Base-by-base conservation (phyloP, 2,888 invertebrate species). In the Parnassius apollo region DNA sequence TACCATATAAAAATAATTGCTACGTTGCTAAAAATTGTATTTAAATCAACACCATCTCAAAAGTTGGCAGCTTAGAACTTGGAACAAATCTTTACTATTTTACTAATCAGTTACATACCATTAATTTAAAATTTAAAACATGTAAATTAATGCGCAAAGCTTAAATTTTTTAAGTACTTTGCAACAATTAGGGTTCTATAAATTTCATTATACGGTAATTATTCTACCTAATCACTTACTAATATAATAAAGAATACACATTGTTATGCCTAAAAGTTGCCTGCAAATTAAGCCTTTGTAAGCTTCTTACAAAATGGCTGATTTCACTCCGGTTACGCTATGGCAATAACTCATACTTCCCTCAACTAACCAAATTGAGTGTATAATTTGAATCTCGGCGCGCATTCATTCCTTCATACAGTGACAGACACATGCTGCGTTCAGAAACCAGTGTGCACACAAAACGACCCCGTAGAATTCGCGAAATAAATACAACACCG, bases 401-500 rank as follows among this genome's bases (percentile, higher is more conserved):
- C 75, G 74, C 77, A 83, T 88, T 86, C 84, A 85, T 77, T 66
- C 77, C 75, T 76, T 75, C 74, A 75, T 71, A 76, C 75, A 75
- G 75, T 78, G 81, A 76, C 75, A 83, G 83, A 82, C 82, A 85
- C 91, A 89, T 75, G 90, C 89, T 87, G 90, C 57, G 90, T 70
- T 70, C 81, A 70, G 77, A 85, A 89, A 90, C 90, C 89, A 88
- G 89, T 87, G 83, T 80, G 80, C 78, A 85, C 83, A 88, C 85
- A 87, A 85, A 81, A 80, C 79, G 81, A 83, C 81, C 80, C 81
- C 77, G 81, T 81, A 80, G 84, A 86, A 88, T 88, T 90, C 82
- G 89, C 89, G 82, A 84, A 82, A 87, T 86, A 86, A 87, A 86
- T 89, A 88, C 86, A 87, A 85, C 86, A 90, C 90, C 89, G 85